Evolutionary conservation across 1,140 invertebrate genomes (phyloP), one percentile per base, ranked within the genome.

Genomic region (Archegozetes longisetosus): DNA sequence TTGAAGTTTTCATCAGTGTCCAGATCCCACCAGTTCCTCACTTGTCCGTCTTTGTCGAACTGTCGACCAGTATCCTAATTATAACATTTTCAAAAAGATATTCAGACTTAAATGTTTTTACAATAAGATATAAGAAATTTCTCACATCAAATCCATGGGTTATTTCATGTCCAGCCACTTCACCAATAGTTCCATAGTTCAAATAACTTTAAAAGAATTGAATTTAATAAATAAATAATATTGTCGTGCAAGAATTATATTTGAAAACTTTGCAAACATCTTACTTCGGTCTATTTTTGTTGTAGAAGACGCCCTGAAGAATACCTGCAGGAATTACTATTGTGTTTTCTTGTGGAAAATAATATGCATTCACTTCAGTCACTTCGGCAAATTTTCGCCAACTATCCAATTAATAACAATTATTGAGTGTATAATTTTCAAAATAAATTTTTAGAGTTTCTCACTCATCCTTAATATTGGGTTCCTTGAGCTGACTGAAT

Each of bases 301-400:
- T 81, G 71, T 88, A 92, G 74, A 92, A 93, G n/a, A 82, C 78
- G 14, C 86, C 87, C 76, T 91, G 87, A 3, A 94, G 75, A 64
- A 92, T 88, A 58, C 88, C 88, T 61, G 88, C 87, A 0, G 89
- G 88, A 71, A 91, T 88, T 70, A 85, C 84, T 66, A 89, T 88
- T 66, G 83, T 85, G 67, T 88, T 88, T 66, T 88, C 85, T 6
- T 84, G 78, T 2, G 84, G 81, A 6, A 83, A 84, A 67, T 89
- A 89, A 70, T 83, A 88, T 0, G 85, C 85, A 68, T 88, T 88
- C 52, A 88, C 85, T 63, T 86, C 75, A 2, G 85, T 84, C 1
- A 84, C 82, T 22, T 80, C 75, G 22, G 82, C 82, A 67, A 86
- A 84, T 23, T 79, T 79, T 25, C 84, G 72, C 86, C 86, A 88